These are phyloP conservation scores for Pristiophorus japonicus DNA, from an alignment of 2,113 vertebrate genomes.

Conservation along the genomic window DNA sequence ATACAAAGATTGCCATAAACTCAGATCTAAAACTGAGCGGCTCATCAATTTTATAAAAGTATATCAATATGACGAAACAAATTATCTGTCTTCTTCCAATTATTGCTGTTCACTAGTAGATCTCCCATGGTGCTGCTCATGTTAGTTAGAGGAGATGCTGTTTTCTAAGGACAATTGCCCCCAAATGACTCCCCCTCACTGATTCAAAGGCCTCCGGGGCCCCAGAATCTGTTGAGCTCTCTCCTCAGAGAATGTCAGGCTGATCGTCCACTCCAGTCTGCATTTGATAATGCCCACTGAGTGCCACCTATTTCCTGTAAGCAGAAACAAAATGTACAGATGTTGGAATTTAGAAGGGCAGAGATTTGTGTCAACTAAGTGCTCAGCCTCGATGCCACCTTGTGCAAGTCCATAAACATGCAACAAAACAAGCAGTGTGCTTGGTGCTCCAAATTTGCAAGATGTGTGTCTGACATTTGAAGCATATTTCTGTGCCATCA, in stretches of 20 bases:
- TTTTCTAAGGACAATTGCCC: neutral
- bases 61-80: neutral
- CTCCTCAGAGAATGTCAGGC: neutral
- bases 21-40: neutral
- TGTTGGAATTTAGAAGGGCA: neutral
- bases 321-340: neutral
- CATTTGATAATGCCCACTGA: neutral
- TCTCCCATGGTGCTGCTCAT: neutral
- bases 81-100: neutral
- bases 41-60: neutral
- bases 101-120: neutral
- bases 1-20: neutral
- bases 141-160: neutral
- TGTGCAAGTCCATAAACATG: neutral
- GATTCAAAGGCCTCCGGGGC: neutral
- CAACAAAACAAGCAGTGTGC: neutral
- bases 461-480: neutral
- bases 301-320: neutral
- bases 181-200: too few species aligned
- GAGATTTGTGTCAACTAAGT: neutral
- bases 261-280: neutral
- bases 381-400: neutral
- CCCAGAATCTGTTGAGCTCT: neutral
- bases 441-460: neutral
- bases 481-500: neutral